A percentile compares a stretch with the other conserved stretches of the same genome.
phyloP scores from a whole-genome alignment of 2,888 invertebrate genomes.

The Odontothrips loti region DNA sequence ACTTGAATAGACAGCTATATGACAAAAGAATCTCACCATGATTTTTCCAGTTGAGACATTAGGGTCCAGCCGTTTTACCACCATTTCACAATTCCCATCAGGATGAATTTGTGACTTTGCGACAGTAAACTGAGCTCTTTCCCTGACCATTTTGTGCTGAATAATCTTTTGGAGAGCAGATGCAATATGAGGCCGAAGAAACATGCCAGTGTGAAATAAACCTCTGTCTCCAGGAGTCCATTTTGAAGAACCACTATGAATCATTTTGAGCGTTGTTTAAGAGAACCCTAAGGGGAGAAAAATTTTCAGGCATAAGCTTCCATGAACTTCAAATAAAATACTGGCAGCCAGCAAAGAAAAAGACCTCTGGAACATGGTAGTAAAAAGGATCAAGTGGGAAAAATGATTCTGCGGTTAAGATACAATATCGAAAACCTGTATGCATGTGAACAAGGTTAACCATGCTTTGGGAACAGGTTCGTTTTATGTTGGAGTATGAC shows the following conservation, averaged over 20 bases:
- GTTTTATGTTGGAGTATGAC: too few species aligned
- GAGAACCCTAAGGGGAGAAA: too few species aligned
- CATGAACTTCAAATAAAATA: too few species aligned
- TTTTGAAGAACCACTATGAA: background rate
- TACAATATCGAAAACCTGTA: too few species aligned
- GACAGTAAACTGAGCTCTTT: background rate
- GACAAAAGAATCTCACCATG: background rate
- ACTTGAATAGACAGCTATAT: background rate
- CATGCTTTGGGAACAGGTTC: too few species aligned
- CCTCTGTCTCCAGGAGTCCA: background rate
- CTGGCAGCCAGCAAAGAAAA: too few species aligned
- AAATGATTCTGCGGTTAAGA: too few species aligned
- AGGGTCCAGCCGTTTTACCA: background rate
- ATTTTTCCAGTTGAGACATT: background rate
- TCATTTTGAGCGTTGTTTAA: too few species aligned
- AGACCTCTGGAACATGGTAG: too few species aligned
- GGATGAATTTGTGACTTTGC: background rate
- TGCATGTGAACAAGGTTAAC: too few species aligned
- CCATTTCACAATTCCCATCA: background rate
- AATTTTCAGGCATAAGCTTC: too few species aligned
- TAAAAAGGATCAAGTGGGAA: too few species aligned
- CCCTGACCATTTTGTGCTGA: background rate
- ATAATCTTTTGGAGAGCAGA: background rate
- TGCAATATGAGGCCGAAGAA: background rate
- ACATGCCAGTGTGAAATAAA: slow-evolving; percentile 2